Base-by-base conservation (phyloP, 2,113 vertebrate species). In the Dinomys branickii region DNA sequence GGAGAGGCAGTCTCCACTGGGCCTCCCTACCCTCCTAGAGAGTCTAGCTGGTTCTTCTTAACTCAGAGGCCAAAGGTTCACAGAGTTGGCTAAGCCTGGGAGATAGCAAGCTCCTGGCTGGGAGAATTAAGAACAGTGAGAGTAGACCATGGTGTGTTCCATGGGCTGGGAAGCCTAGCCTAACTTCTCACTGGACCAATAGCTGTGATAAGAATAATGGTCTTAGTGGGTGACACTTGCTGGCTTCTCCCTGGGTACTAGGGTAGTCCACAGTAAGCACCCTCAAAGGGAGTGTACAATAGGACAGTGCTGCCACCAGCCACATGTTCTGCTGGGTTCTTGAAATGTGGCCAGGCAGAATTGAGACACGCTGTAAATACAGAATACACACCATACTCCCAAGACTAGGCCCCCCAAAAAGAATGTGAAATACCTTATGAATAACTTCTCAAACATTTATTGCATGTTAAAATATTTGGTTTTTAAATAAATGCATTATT, bases 61-160 rank as follows among this genome's bases (percentile, higher is more conserved):
- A 38, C 73, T 83, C 69, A 30, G 5, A 44, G 69, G 84, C 50
- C 84, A 87, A 77, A 52, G 91, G 61, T 71, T 78, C 83, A 38
- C 38, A 33, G 44, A 83, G 52, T 50, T 78, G 91, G 73, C 84
- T 41, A 61, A 78, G 56, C 83, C 80, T 47, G 80, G 80, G 38
- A 94, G 61, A 52, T 58, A 75, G 22, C 41, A n/a, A 71, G n/a
- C 87, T 67, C 41, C 30, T 17, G 77, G 69, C 71, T 80, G n/a
- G 22, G 47, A 89, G 90, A 75, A 63, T 80, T 82, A 77, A 92
- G 47, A 94, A 93, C 11, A 93, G 83, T 77, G 67, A 81, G 19
- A 52, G 44, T 30, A 44, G 63, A 14, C 44, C 16, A 13, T 24
- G 54, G 63, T 3, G 69, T 50, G 28, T 83, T 88, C 50, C 95